Evolutionary conservation across 23 tunicate species (phyloP), one percentile per base, ranked within the genome.

Genomic region (Halocynthia roretzi): DNA sequence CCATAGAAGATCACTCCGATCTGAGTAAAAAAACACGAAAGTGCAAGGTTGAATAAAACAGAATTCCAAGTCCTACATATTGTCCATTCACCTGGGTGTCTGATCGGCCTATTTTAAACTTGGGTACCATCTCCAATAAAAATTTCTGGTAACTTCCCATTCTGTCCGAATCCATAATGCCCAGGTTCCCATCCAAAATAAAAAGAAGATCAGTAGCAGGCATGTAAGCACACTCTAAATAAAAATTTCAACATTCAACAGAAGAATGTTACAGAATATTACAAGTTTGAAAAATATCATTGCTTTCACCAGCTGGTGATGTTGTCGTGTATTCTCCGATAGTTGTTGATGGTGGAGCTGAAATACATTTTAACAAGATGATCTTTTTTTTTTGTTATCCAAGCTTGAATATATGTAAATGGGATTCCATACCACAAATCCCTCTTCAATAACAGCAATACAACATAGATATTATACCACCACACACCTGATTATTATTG

Each of bases 201-300:
- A 84, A 77, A 15, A 84, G 17, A 11, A 84, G 50, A 56, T 84
- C 87, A 48, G 87, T 84, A 12, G 87, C 71, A 7, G 77, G 71
- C 87, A 84, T 84, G 82, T 68, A 68, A 19, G 22, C 49, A 56
- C 87, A 84, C 22, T 61, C 87, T 84, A 62, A 44, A 66, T 48
- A 48, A 6, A 2, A 67, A 40, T n/a, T 31, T 31, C 44, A 31
- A 31, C 44, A 31, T 31, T 31, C 4, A 31, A 31, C 44, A 4
- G 44, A 31, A 31, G 4, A 31, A 31, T 0, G 44, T 31, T 31
- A 31, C 44, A 31, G 44, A 31, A 31, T 31, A 31, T 31, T 31
- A 31, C 44, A 31, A 31, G 44, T 31, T 31, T 31, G 44, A 31
- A 31, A 31, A 31, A 31, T 31, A 31, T 31, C 44, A 31, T 31